A percentile compares a stretch with the other conserved stretches of the same genome.
Conservation (phyloP, 2,888 invertebrate species). For the Laspeyria flexula region DNA sequence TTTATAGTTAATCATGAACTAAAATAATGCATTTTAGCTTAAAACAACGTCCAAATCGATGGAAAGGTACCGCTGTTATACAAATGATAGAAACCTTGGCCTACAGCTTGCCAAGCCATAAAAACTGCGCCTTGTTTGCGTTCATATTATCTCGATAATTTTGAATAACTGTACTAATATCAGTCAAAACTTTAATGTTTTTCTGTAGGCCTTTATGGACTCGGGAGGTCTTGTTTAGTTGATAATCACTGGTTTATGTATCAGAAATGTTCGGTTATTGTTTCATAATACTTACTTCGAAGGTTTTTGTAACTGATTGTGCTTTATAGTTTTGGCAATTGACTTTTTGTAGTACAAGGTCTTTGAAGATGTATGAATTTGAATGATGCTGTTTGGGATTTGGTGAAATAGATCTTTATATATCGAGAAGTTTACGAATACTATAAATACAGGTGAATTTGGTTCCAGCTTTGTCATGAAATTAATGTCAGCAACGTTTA, state of each 20-base stretch:
- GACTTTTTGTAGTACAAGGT: too few relatives aligned
- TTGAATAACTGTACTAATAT: slow-evolving; percentile 22
- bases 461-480: too few relatives aligned
- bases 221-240: slow-evolving; percentile 1
- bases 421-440: too few relatives aligned
- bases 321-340: too few relatives aligned
- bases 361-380: too few relatives aligned
- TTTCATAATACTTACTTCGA: neutral
- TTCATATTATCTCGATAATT: slow-evolving; percentile 35
- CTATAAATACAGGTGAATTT: too few relatives aligned
- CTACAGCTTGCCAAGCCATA: slow-evolving; percentile 25
- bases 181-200: slow-evolving; percentile 6
- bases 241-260: slow-evolving; percentile 3
- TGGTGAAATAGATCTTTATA: too few relatives aligned
- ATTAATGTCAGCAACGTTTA: too few relatives aligned
- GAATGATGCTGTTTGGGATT: too few relatives aligned
- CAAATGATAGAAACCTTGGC: slow-evolving; percentile 33
- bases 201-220: neutral
- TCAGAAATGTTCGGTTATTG: neutral
- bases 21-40: too few relatives aligned
- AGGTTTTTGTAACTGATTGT: neutral
- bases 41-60: slow-evolving; percentile 18
- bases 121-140: slow-evolving; percentile 35
- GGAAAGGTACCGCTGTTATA: slow-evolving; percentile 21
- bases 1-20: too few relatives aligned